phyloP scores from a whole-genome alignment of 2,888 invertebrate species.

The Campoplex nolae region DNA sequence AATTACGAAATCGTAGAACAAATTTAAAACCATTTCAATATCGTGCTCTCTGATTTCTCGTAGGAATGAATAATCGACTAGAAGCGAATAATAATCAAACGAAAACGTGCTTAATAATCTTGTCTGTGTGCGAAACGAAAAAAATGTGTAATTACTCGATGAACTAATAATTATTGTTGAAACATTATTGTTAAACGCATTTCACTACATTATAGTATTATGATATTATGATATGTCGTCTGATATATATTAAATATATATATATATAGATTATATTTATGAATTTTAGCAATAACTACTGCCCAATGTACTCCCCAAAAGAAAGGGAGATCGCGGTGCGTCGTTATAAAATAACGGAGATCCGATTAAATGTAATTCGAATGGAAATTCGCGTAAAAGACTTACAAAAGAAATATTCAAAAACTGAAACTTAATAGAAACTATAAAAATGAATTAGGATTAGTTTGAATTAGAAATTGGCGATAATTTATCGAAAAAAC shows the following conservation, averaged over 20 bases:
- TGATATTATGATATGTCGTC: constrained; percentile 34
- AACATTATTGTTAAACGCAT: constrained; percentile 41
- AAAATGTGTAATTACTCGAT: constrained; percentile 40
- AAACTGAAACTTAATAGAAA: not conserved
- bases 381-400: not conserved
- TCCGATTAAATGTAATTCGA: constrained; percentile 18
- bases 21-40: not conserved
- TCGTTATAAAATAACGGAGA: constrained; percentile 19
- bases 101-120: constrained; percentile 63
- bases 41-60: not conserved
- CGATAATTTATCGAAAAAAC: not conserved
- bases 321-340: constrained; percentile 55
- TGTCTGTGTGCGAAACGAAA: constrained; percentile 32
- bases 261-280: constrained; percentile 61
- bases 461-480: not conserved
- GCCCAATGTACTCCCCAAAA: constrained; percentile 66
- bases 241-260: constrained; percentile 30
- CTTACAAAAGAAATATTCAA: not conserved
- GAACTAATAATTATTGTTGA: constrained; percentile 45
- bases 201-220: constrained; percentile 47
- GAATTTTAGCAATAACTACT: constrained; percentile 67
- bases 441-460: not conserved
- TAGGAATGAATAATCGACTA: constrained; percentile 28
- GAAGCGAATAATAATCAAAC: constrained; percentile 62
- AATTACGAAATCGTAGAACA: not conserved